Base-by-base conservation (phyloP, 2,888 invertebrate genomes). In the Cataglyphis cursor region DNA sequence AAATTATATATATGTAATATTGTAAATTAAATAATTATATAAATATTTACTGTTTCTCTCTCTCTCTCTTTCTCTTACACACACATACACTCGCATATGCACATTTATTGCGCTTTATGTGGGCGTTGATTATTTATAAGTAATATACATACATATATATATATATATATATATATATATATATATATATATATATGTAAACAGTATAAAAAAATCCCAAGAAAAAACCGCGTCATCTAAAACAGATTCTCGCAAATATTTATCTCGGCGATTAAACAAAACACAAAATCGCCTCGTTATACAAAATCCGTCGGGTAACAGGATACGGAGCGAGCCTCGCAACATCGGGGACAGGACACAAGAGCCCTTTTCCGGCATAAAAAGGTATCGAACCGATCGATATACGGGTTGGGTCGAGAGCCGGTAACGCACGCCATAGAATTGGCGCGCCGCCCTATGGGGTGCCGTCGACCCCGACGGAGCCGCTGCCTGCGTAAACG, bases 321-420 rank as follows among this genome's bases (percentile, higher is more conserved):
- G 21, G 35, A 64, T 44, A 76, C 44, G 24, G 12, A 31, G 9
- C 64, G 44, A 31, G 24, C 31, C 51, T 62, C n/a, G 21, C 38
- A 6, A 54, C 24, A 8, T 51, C 18, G 4, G 21, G 76, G 57
- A 62, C 24, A 28, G 41, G 41, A 57, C 76, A 75, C 61, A 65
- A 44, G 59, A 12, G 57, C 28, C n/a, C n/a, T n/a, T 65, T 65
- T 35, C 65, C 54, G 76, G 31, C 31, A 15, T 54, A 8, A 51
- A n/a, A 51, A 68, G 57, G 44, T 76, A 44, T 76, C 81, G 75
- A 74, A 64, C 28, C 85, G 88, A 90, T 89, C 89, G 89, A 85
- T 90, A 75, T 81, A 68, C 83, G 82, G 83, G 82, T n/a, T 66
- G 80, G 64, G 31, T 74, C 62, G 59, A 48, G 61, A 54, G 81